Percentiles rank a stretch among this genome's conserved stretches.
These are phyloP conservation scores for Rhynchotus rufescens DNA, from an alignment of 2,797 vertebrate genomes.

Conservation along the genomic window DNA sequence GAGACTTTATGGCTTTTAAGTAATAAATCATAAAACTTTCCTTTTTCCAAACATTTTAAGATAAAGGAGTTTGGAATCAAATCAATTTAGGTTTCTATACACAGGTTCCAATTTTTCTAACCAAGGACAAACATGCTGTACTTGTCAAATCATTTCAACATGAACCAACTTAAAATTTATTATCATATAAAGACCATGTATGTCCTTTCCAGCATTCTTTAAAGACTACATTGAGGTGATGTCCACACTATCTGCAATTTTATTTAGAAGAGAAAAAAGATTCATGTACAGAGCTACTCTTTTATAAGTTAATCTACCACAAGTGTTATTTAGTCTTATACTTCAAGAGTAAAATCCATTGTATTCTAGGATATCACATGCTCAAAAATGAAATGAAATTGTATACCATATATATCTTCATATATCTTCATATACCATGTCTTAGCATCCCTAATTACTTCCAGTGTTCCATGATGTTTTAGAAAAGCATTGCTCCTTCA, in stretches of 20 bases:
- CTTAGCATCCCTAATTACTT: not conserved
- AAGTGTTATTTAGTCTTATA: not conserved
- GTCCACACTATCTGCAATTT: not conserved
- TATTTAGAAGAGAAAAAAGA: not conserved
- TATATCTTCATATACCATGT: not conserved
- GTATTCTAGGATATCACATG: not conserved
- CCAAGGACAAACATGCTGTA: constrained; percentile 75
- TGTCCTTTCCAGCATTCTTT: constrained; percentile 43
- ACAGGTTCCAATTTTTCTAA: constrained; percentile 80
- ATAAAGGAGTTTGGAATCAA: constrained; percentile 88
- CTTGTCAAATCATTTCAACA: constrained; percentile 80
- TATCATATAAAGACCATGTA: constrained; percentile 55
- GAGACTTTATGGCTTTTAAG: constrained; percentile 85
- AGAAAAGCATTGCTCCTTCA: not conserved
- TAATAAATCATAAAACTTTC: constrained; percentile 90
- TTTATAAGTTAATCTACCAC: not conserved
- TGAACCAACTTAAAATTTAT: constrained; percentile 83
- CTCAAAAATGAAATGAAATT: not conserved
- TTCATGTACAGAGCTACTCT: not conserved
- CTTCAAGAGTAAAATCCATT: not conserved
- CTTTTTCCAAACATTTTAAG: constrained; percentile 86
- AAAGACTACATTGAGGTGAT: not conserved
- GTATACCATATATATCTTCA: no score
- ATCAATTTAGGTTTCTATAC: constrained; percentile 86
- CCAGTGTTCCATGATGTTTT: not conserved